Evolutionary conservation across 2,797 vertebrate genomes (phyloP).

Genomic region (Nasua narica): DNA sequence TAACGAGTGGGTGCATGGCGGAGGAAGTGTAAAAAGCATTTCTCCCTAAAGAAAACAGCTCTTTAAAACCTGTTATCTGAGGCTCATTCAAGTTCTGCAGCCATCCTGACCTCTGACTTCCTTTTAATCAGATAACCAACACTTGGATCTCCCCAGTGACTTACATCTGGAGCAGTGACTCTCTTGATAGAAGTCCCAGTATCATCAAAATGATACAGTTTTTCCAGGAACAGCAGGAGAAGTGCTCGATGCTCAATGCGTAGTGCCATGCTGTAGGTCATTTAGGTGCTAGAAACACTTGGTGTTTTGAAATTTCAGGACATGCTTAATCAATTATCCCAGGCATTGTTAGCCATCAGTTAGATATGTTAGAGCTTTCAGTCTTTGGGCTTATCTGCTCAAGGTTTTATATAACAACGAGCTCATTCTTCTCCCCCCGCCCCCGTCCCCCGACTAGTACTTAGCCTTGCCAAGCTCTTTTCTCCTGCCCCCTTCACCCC

Average conservation of each 20-base stretch:
- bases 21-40: background rate
- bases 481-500: background rate
- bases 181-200: background rate
- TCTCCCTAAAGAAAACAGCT: slow-evolving; percentile 3
- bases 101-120: slow-evolving; percentile 7
- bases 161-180: background rate
- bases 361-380: slow-evolving; percentile 77
- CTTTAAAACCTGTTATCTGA: background rate
- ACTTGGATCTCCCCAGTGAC: background rate
- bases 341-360: slow-evolving; percentile 70
- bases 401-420: slow-evolving; percentile 72
- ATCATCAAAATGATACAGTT: background rate
- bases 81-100: background rate
- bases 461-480: slow-evolving; percentile 66
- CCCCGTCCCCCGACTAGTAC: slow-evolving; percentile 75
- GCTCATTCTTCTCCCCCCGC: slow-evolving; percentile 70
- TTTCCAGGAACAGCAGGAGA: background rate
- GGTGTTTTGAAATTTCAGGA: slow-evolving; percentile 59
- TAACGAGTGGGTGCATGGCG: slow-evolving; percentile 13
- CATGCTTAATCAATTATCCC: slow-evolving; percentile 57
- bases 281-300: slow-evolving; percentile 36
- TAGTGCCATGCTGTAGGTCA: background rate
- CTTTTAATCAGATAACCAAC: slow-evolving; percentile 15
- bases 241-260: background rate
- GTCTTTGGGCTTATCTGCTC: slow-evolving; percentile 71